A percentile compares a stretch with the other conserved stretches of the same genome.
These are phyloP conservation scores for Mycetomoellerius zeteki DNA, from an alignment of 1,140 invertebrate species.

Conservation along the genomic window DNA sequence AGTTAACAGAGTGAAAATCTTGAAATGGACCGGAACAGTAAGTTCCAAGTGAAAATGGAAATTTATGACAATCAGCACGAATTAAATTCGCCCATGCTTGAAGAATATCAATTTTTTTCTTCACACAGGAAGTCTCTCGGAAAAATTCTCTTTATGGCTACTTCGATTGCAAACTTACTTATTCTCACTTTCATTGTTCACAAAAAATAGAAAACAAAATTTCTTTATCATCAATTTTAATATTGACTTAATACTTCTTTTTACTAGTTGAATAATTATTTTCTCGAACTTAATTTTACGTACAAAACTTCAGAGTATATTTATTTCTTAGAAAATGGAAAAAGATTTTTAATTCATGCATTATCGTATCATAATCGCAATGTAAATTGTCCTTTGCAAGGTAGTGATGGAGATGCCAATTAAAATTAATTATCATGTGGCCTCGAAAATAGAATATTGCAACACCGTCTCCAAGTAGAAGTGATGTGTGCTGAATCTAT, in stretches of 20 bases:
- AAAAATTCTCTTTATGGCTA: background rate
- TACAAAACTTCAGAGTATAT: background rate
- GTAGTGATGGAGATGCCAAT: background rate
- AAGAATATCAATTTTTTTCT: conserved; percentile 51
- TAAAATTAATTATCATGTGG: conserved; percentile 38
- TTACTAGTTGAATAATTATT: background rate
- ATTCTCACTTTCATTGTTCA: background rate
- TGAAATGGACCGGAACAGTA: conserved; percentile 46
- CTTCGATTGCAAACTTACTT: background rate
- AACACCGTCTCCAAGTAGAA: conserved; percentile 26
- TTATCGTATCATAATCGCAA: background rate
- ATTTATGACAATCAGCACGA: conserved; percentile 39
- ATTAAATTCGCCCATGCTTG: background rate
- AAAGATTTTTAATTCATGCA: background rate
- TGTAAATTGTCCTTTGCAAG: background rate
- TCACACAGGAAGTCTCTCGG: background rate
- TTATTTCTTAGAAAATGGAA: background rate
- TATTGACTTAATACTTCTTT: background rate
- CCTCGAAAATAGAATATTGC: conserved; percentile 60
- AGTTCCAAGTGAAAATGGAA: conserved; percentile 77
- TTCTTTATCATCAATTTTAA: background rate
- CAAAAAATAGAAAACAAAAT: background rate
- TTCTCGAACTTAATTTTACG: background rate
- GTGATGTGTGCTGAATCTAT: conserved; percentile 72
- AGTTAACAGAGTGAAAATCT: conserved; percentile 60